phyloP scores from a whole-genome alignment of 2,113 vertebrate species.

The Oreamnos americanus region DNA sequence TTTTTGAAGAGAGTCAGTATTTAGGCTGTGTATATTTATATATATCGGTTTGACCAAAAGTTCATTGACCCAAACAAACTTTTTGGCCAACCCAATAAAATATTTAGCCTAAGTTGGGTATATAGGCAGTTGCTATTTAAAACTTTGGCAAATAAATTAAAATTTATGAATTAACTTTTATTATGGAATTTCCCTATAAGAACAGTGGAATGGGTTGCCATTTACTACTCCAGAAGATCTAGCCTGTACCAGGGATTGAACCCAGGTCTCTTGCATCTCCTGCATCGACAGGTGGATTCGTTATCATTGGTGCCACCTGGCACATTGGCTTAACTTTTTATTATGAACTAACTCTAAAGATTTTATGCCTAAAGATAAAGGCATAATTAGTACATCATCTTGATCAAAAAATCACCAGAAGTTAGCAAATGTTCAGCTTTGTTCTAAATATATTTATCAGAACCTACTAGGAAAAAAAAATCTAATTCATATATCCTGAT shows the following conservation, averaged over 20 bases:
- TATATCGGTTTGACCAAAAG: background rate
- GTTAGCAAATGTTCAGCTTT: background rate
- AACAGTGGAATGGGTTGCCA: background rate
- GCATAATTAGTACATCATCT: background rate
- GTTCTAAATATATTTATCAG: background rate
- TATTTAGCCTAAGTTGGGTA: background rate
- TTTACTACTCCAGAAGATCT: background rate
- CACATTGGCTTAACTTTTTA: background rate
- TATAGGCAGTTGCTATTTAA: background rate
- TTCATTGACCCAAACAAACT: background rate
- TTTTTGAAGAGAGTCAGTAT: background rate
- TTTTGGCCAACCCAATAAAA: background rate
- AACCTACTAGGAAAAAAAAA: background rate
- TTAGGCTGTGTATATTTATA: background rate
- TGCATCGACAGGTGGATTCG: fast-evolving
- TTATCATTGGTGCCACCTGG: background rate
- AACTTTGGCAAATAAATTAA: background rate
- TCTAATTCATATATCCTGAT: background rate
- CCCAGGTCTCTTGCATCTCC: background rate
- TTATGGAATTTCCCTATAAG: background rate
- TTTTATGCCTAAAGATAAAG: background rate
- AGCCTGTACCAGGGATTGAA: background rate
- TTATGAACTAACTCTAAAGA: background rate
- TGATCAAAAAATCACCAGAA: background rate
- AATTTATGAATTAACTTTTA: background rate